Percentiles rank a stretch among this genome's conserved stretches.
Conservation (phyloP, 37 sponge, comb jelly and placozoan genomes). For the Diacarnus erythraeanus region DNA sequence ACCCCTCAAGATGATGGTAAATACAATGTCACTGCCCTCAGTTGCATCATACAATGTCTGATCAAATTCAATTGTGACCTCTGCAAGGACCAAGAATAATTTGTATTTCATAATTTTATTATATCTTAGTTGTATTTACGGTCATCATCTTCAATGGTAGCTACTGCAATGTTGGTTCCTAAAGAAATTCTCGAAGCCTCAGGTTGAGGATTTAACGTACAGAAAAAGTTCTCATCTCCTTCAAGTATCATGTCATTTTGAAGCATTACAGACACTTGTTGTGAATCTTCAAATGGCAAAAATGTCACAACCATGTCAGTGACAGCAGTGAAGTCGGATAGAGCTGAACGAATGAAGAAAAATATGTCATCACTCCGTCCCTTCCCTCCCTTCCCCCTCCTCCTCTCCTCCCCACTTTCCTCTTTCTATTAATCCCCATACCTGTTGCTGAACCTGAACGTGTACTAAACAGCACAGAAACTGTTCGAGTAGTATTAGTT, state of each 20-base stretch:
- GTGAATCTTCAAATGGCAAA: background rate
- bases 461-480: background rate
- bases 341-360: background rate
- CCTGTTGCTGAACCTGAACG: background rate
- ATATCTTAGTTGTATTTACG: background rate
- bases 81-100: too few species aligned
- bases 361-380: too few species aligned
- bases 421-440: background rate
- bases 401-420: too few species aligned
- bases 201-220: background rate
- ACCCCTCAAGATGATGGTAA: too few species aligned
- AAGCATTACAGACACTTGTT: background rate
- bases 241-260: background rate
- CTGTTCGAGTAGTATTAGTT: background rate
- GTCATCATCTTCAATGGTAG: background rate
- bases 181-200: background rate
- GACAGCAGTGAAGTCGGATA: background rate
- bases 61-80: too few species aligned
- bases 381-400: too few species aligned
- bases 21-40: too few species aligned
- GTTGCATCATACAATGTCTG: too few species aligned
- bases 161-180: background rate
- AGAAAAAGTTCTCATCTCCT: background rate
- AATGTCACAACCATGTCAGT: background rate
- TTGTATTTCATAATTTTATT: too few species aligned